These are phyloP conservation scores for Amazona finschi DNA, from an alignment of 2,797 vertebrate species.

Conservation along the genomic window DNA sequence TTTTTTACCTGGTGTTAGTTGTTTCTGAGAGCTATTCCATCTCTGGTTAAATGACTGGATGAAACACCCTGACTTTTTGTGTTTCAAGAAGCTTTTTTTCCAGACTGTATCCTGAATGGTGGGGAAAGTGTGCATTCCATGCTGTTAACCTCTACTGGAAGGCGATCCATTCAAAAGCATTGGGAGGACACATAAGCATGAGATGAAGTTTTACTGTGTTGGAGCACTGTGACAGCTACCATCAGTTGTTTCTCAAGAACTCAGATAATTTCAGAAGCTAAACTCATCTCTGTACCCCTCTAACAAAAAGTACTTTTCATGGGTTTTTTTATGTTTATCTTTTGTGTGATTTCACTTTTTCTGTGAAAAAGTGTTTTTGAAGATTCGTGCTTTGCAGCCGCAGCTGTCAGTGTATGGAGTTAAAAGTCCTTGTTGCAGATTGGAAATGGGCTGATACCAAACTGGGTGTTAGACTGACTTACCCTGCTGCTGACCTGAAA, in stretches of 20 bases:
- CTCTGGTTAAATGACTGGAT: neutral
- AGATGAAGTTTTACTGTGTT: neutral
- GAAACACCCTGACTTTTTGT: neutral
- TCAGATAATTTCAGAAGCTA: neutral
- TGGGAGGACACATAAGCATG: too few species aligned
- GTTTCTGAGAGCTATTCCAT: neutral
- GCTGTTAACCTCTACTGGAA: fast-evolving
- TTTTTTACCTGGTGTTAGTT: neutral
- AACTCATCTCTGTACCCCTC: neutral
- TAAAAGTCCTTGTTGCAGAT: neutral
- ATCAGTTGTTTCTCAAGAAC: neutral
- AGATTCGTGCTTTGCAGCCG: fast-evolving
- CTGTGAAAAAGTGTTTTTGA: neutral
- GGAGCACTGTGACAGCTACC: neutral
- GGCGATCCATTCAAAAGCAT: neutral
- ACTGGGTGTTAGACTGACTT: neutral
- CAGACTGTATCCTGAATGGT: fast-evolving
- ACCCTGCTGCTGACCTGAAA: neutral
- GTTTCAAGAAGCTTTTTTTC: neutral
- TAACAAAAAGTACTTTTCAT: neutral
- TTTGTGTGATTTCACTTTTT: neutral
- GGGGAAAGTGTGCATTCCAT: fast-evolving
- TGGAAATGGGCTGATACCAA: neutral
- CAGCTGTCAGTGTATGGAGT: neutral
- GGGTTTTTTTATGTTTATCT: neutral